Evolutionary conservation across 2,888 invertebrate genomes (phyloP), one percentile per base, ranked within the genome.

Genomic region (Nematopogon swammerdamellus): DNA sequence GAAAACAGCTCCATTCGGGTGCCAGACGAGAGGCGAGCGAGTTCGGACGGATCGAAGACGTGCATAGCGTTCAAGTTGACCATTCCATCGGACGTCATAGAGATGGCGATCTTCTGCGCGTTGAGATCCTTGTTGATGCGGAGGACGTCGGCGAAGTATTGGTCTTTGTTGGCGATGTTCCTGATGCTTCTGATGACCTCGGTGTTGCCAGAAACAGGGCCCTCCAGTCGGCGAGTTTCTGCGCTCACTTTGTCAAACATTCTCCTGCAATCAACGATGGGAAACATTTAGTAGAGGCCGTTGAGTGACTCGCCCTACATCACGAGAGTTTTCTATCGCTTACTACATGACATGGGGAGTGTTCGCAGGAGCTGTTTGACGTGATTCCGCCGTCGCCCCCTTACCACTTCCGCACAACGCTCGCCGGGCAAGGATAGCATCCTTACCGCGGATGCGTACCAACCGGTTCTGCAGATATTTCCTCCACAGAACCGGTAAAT

Each of bases 161-260:
- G 81, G 55, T 84, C 82, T 57, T 80, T 82, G 59, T 83, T 70
- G 11, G 58, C 58, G 45, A 83, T 82, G 56, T 69, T 82, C 47
- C 73, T 67, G 47, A 83, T 76, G 14, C 82, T 73, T 52, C 64
- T 63, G 47, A 85, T 84, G 1, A 85, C 81, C 62, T 83, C 83
- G 0, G 82, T 71, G 59, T 75, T 80, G 19, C 82, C 84, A 53
- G 70, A 70, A 1, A 72, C 60, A 6, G 71, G 57, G 19, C 82
- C 82, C 56, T 80, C 72, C 1, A 72, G 60, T 30, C 80, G 61
- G 17, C 82, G 65, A 0, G 83, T 80, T 58, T 83, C 82, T 1
- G 81, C 82, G 58, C 79, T 68, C 56, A 84, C 60, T 63, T 83
- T 83, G 58, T 81, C 80, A 57, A 83, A 84, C 49, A 81, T 81